phyloP scores from a whole-genome alignment of 2,797 vertebrate species.

The Danionella dracula region DNA sequence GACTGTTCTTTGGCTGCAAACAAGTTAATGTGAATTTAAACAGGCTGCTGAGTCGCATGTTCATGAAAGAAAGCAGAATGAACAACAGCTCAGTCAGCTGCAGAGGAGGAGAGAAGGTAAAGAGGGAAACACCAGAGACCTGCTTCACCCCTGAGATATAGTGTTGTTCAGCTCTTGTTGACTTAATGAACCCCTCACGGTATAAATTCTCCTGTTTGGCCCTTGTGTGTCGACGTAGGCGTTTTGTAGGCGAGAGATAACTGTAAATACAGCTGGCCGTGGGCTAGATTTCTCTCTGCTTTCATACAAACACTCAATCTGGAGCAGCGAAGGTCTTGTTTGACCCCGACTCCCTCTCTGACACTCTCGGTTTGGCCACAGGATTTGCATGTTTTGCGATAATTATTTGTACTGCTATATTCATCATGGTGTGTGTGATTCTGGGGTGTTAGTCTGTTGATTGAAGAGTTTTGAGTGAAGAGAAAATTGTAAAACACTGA shows the following conservation, averaged over 20 bases:
- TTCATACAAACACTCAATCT: slow-evolving; percentile 26
- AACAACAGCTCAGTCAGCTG: slow-evolving; percentile 25
- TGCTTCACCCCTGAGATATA: slow-evolving; percentile 36
- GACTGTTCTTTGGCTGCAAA: slow-evolving; percentile 10
- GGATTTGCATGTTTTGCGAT: slow-evolving; percentile 46
- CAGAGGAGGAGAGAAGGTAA: slow-evolving; percentile 16
- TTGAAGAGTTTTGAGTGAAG: not conserved
- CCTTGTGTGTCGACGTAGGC: slow-evolving; percentile 31
- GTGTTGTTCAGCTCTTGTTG: slow-evolving; percentile 47
- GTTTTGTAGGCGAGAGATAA: slow-evolving; percentile 38
- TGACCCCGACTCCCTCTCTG: slow-evolving; percentile 42
- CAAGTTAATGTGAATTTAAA: no score
- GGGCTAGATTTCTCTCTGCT: slow-evolving; percentile 19
- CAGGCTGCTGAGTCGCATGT: slow-evolving; percentile 21
- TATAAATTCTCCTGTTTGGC: slow-evolving; percentile 42
- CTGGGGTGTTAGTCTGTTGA: not conserved
- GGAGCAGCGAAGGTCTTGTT: slow-evolving; percentile 46
- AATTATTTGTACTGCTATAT: not conserved
- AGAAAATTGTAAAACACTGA: no score
- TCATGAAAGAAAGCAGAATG: slow-evolving; percentile 12
- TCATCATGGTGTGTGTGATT: not conserved
- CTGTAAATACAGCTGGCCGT: slow-evolving; percentile 44
- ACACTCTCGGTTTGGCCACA: slow-evolving; percentile 24
- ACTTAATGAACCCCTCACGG: slow-evolving; percentile 48
- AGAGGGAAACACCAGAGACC: slow-evolving; percentile 35